A percentile compares a stretch with the other conserved stretches of the same genome.
Evolutionary conservation across 2,888 invertebrate genomes (phyloP).

Genomic region (Patella ulyssiponensis): DNA sequence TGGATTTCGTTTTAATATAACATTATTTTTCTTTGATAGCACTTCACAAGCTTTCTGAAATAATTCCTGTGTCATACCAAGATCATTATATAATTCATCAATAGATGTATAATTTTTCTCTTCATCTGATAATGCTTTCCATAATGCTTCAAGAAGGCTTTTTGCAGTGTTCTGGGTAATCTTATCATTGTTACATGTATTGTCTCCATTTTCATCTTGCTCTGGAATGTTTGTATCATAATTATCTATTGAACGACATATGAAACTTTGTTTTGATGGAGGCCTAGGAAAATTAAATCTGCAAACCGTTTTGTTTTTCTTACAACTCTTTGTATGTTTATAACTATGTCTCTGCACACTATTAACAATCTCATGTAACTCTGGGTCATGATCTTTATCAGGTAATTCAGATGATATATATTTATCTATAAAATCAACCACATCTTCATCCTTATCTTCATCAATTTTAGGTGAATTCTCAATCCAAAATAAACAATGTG

Average conservation of each 20-base stretch:
- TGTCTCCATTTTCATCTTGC: background rate
- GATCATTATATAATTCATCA: constrained; percentile 4
- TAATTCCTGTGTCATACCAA: constrained; percentile 1
- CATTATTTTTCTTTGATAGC: background rate
- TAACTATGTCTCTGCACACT: constrained; percentile 37
- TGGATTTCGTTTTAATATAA: constrained; percentile 1
- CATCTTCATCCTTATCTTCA: constrained; percentile 22
- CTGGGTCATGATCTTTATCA: constrained; percentile 32
- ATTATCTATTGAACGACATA: constrained; percentile 7
- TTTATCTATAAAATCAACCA: constrained; percentile 35
- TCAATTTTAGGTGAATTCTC: constrained; percentile 32
- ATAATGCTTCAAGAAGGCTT: background rate
- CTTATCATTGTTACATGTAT: background rate
- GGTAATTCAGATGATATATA: constrained; percentile 36
- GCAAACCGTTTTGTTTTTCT: constrained; percentile 33
- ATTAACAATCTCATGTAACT: constrained; percentile 37
- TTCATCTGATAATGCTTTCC: background rate
- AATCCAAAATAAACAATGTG: constrained; percentile 40
- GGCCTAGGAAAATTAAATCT: constrained; percentile 41
- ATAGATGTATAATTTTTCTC: constrained; percentile 7
- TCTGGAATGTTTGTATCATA: background rate
- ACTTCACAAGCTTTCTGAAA: constrained; percentile 13
- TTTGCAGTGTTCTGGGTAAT: background rate
- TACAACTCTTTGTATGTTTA: constrained; percentile 34
- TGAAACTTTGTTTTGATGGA: constrained; percentile 22